Evolutionary conservation across 2,113 vertebrate species (phyloP).

Genomic region (Pituophis catenifer): DNA sequence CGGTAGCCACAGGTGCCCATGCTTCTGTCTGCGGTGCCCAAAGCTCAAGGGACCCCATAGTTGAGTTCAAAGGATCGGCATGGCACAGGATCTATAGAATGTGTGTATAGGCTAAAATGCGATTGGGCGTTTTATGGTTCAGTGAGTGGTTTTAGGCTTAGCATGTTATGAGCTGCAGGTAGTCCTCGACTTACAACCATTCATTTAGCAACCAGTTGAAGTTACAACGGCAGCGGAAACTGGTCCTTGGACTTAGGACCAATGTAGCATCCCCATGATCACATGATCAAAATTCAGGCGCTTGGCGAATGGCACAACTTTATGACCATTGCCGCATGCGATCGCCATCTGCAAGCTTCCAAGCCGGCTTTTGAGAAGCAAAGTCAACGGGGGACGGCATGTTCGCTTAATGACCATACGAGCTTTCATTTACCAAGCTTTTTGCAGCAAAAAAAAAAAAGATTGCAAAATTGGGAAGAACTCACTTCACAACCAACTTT

Average conservation of each 20-base stretch:
- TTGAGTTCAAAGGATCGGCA: neutral
- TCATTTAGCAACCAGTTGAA: neutral
- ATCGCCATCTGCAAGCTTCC: too few species aligned
- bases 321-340: too few species aligned
- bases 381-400: neutral
- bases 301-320: neutral
- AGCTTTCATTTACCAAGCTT: neutral
- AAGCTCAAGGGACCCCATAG: neutral
- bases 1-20: too few species aligned
- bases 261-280: neutral
- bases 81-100: neutral
- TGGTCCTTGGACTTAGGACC: neutral
- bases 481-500: neutral
- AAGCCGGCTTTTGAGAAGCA: too few species aligned
- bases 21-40: fast-evolving
- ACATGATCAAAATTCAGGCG: neutral
- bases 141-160: neutral
- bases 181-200: neutral
- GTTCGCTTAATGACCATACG: neutral
- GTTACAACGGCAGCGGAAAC: neutral
- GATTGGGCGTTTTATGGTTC: neutral
- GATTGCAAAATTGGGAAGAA: neutral
- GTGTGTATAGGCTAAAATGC: neutral
- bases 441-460: neutral
- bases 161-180: neutral